A percentile compares a stretch with the other conserved stretches of the same genome.
Evolutionary conservation across 2,888 invertebrate genomes (phyloP).

Genomic region (Thereva unica): DNA sequence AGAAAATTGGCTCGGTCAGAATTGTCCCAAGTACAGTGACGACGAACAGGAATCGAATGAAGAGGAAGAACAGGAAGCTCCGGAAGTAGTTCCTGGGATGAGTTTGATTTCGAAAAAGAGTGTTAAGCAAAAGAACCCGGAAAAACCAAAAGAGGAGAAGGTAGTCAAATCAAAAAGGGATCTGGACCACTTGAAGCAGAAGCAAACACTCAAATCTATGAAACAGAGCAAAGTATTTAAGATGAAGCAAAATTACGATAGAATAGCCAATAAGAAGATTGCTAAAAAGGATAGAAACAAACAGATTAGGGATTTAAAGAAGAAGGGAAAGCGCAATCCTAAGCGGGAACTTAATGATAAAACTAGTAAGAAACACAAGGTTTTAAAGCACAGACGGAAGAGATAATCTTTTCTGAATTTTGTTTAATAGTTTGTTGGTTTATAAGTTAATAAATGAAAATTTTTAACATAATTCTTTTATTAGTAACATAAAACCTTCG

Average conservation of each 20-base stretch:
- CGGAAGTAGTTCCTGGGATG: conserved; percentile 60
- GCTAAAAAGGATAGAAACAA: conserved; percentile 58
- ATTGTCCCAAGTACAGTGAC: conserved; percentile 59
- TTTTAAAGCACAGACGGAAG: no score
- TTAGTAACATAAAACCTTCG: no score
- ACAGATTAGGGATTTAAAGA: conserved; percentile 52
- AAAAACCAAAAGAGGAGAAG: conserved; percentile 51
- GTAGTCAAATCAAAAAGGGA: conserved; percentile 63
- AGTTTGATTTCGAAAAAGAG: conserved; percentile 51
- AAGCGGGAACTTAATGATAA: conserved; percentile 41
- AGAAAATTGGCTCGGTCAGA: conserved; percentile 74
- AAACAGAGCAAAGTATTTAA: conserved; percentile 78
- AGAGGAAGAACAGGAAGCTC: conserved; percentile 49
- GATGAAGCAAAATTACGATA: conserved; percentile 73
- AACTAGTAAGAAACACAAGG: no score
- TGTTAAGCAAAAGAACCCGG: conserved; percentile 46
- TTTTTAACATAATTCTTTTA: no score
- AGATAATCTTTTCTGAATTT: no score
- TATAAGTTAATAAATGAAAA: no score
- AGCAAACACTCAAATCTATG: conserved; percentile 72
- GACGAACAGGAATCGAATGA: conserved; percentile 48
- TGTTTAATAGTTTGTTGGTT: no score
- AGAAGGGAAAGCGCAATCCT: conserved; percentile 50
- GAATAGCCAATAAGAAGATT: conserved; percentile 71
- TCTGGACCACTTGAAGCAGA: conserved; percentile 70